Evolutionary conservation across 2,113 vertebrate genomes (phyloP).

Genomic region (Myodes glareolus): DNA sequence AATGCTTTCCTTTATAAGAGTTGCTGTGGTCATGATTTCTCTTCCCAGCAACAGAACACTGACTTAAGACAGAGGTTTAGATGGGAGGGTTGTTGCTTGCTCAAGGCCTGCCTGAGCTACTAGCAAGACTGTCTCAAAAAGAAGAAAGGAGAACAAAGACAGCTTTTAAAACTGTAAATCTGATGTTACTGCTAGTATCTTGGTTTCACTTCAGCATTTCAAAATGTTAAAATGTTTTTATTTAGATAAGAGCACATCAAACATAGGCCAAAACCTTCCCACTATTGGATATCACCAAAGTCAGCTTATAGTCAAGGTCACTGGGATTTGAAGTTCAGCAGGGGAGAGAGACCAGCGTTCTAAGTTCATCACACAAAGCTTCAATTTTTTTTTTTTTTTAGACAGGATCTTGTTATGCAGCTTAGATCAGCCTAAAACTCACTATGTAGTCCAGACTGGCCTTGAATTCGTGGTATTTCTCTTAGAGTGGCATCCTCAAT

Average conservation of each 20-base stretch:
- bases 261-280: background rate
- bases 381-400: background rate
- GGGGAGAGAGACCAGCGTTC: background rate
- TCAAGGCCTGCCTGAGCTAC: background rate
- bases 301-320: background rate
- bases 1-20: background rate
- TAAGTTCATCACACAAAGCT: background rate
- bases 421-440: background rate
- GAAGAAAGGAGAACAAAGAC: background rate
- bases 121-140: background rate
- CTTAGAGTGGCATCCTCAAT: background rate
- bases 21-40: background rate
- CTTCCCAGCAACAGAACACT: background rate
- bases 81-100: background rate
- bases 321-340: background rate
- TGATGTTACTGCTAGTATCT: background rate
- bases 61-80: background rate
- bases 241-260: background rate
- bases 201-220: background rate
- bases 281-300: background rate
- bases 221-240: background rate
- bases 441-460: background rate
- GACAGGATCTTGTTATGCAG: background rate
- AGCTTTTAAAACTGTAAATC: background rate
- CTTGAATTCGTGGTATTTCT: background rate